Conservation (phyloP, 53 echinoderm and acorn worm genomes). For the Stichopus horrens region DNA sequence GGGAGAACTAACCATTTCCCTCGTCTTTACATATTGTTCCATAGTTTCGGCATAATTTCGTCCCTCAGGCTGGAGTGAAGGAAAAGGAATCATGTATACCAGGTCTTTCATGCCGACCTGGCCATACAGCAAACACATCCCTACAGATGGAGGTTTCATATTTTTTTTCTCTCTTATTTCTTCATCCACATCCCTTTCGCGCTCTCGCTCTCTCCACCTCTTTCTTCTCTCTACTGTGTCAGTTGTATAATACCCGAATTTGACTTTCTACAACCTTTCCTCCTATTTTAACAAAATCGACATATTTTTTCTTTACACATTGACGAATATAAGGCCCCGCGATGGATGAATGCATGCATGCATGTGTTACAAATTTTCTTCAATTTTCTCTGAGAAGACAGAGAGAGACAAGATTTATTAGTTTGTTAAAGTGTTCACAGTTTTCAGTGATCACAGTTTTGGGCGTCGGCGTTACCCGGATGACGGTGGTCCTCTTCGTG, state of each 20-base stretch:
- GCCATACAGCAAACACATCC: too few relatives aligned
- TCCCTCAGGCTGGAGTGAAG: too few relatives aligned
- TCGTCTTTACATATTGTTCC: too few relatives aligned
- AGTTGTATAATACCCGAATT: neutral
- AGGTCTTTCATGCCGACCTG: too few relatives aligned
- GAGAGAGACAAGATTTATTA: neutral
- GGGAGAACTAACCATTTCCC: too few relatives aligned
- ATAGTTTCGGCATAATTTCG: too few relatives aligned
- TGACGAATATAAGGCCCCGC: neutral
- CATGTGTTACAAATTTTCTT: slow-evolving; percentile 21
- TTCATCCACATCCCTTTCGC: too few relatives aligned
- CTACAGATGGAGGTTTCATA: too few relatives aligned
- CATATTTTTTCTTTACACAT: neutral
- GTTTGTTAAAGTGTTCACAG: neutral
- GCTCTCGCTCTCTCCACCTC: too few relatives aligned
- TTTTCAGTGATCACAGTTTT: too few relatives aligned
- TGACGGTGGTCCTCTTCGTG: slow-evolving; percentile 4
- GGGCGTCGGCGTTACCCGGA: neutral
- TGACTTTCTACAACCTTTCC: neutral
- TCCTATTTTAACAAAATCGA: neutral
- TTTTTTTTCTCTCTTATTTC: too few relatives aligned
- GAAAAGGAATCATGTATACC: too few relatives aligned
- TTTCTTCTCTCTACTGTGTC: neutral
- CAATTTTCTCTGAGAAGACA: neutral
- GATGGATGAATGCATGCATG: neutral